Percentiles rank a stretch among this genome's conserved stretches.
phyloP scores from a whole-genome alignment of 2,888 invertebrate genomes.

The Peribatodes rhomboidaria region DNA sequence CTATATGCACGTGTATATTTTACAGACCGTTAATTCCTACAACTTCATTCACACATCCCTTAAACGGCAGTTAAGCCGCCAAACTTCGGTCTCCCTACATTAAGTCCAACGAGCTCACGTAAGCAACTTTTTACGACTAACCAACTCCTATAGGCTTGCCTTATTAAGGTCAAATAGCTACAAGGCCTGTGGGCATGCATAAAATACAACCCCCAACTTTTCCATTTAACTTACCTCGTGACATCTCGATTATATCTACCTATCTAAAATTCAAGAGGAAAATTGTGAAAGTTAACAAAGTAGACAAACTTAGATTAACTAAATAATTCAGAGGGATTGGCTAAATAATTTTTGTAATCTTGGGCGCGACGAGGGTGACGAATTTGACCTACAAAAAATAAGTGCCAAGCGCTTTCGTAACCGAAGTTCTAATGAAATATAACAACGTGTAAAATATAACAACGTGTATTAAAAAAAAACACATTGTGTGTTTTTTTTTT shows the following conservation, averaged over 20 bases:
- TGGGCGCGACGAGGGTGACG: constrained; percentile 8
- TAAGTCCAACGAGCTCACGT: constrained; percentile 53
- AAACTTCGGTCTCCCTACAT: constrained; percentile 41
- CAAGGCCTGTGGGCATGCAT: constrained; percentile 68
- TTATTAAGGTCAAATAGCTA: constrained; percentile 63
- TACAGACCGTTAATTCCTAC: constrained; percentile 27
- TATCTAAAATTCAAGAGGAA: constrained; percentile 55
- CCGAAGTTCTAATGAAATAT: neutral
- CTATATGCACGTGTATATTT: constrained; percentile 19
- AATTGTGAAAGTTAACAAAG: constrained; percentile 58
- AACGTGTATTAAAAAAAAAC: no score
- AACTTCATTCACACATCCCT: constrained; percentile 34
- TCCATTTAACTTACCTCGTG: constrained; percentile 78
- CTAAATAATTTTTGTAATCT: constrained; percentile 38
- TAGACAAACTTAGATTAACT: constrained; percentile 61
- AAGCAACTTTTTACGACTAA: constrained; percentile 48
- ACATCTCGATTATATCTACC: constrained; percentile 71
- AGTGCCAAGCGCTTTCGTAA: neutral
- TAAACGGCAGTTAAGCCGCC: constrained; percentile 25
- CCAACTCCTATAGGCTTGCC: constrained; percentile 35
- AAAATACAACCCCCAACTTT: constrained; percentile 73
- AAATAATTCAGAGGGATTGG: constrained; percentile 46
- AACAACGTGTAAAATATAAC: no score
- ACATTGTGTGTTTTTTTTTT: no score
- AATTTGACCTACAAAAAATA: neutral